phyloP scores from a whole-genome alignment of 1,140 invertebrate genomes.

The Plectus sambesii region DNA sequence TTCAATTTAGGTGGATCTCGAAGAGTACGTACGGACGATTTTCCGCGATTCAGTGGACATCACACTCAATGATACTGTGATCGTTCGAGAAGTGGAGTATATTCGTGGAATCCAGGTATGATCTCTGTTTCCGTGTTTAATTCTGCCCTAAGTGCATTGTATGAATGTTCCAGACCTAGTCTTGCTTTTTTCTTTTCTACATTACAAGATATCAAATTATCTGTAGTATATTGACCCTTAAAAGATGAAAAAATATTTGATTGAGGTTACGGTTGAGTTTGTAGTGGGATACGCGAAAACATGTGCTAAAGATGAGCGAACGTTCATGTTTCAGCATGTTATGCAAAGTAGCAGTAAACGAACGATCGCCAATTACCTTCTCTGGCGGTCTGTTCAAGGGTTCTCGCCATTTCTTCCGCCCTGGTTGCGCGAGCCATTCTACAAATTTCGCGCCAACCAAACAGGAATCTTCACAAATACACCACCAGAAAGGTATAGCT shows the following conservation, averaged over 20 bases:
- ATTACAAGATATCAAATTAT: no score
- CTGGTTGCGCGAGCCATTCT: conserved; percentile 29
- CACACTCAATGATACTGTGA: conserved; percentile 31
- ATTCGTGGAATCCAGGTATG: conserved; percentile 29
- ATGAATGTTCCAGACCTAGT: no score
- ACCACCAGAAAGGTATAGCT: conserved; percentile 16
- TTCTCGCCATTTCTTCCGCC: conserved; percentile 36
- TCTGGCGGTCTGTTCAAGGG: conserved; percentile 36
- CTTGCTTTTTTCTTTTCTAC: no score
- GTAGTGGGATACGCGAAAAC: no score
- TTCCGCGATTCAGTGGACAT: conserved; percentile 30
- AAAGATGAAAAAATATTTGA: no score
- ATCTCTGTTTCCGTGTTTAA: no score
- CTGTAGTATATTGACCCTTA: no score
- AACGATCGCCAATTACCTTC: conserved; percentile 46
- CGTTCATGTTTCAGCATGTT: conserved; percentile 37
- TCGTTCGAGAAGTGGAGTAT: conserved; percentile 34
- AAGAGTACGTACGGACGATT: conserved; percentile 25
- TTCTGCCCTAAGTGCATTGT: no score
- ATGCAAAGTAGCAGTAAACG: conserved; percentile 54
- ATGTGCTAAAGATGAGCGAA: background rate
- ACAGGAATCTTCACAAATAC: conserved; percentile 32
- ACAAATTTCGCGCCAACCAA: conserved; percentile 38
- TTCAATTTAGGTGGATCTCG: conserved; percentile 36
- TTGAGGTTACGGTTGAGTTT: no score